Evolutionary conservation across 2,797 vertebrate species (phyloP), one percentile per base, ranked within the genome.

Genomic region (Chrosomus eos): DNA sequence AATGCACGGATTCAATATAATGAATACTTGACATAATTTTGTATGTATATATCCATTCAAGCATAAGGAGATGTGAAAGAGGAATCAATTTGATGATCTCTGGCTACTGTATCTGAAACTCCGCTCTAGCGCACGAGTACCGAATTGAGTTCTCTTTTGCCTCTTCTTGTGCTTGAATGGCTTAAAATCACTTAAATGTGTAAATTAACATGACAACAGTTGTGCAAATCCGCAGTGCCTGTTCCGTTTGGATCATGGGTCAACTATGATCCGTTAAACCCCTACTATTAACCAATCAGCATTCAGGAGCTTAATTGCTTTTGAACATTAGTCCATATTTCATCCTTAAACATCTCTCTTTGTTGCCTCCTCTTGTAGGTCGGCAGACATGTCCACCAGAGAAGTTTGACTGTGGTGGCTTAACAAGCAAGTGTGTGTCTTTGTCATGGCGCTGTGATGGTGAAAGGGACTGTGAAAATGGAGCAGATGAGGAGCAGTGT

Each of bases 391-490:
- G 98, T 90, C 96, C 97, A 0, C 94, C 96, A 0, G 97, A 98
- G 94, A 99, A 98, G 94, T 97, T 99, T 18, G 97, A 98, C 93
- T 99, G 98, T 70, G 97, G 97, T 71, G 96, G 96, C 45, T 87
- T 91, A 45, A 93, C 94, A 91, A 97, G 95, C 93, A 98, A 97
- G 90, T 99, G 98, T 77, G 96, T 99, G 89, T 98, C 98, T 0
- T 93, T 95, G 28, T 97, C 97, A 1, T 99, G 98, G 98, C 96
- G 95, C 90, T 99, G 98, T n/a, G 98, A 99, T 16, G 97, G 98
- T 0, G 97, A 99, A 92, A 94, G 93, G 90, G 98, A 99, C 85
- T 99, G 98, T 82, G 97, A 97, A 92, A 98, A 95, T 0, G 97
- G 97, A 14, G 93, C 95, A 0, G 98, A 99, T 1, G 98, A 99